phyloP scores from a whole-genome alignment of 2,113 vertebrate species.

The Globicephala melas region DNA sequence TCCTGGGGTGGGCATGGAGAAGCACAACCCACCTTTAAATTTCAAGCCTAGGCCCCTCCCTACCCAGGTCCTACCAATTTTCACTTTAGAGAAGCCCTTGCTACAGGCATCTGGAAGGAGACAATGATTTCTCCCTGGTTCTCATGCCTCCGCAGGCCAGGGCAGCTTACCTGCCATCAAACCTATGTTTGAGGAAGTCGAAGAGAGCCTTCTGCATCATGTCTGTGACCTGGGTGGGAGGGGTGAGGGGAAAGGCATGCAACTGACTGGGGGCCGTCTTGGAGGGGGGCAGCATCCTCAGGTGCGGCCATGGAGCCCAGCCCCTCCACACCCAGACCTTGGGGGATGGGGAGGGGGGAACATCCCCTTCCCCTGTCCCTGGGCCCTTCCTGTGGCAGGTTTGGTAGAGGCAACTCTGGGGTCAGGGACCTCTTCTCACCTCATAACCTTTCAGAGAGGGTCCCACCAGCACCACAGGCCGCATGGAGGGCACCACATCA shows the following conservation, averaged over 20 bases:
- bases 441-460: slow-evolving; percentile 97
- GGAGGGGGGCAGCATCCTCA: not conserved
- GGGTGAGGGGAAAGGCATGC: not conserved
- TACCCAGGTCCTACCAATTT: not conserved
- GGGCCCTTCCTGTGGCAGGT: not conserved
- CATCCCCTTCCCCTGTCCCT: not conserved
- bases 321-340: not conserved
- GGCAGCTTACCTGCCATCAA: slow-evolving; percentile 92
- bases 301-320: not conserved
- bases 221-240: slow-evolving; percentile 89
- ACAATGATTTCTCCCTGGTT: not conserved
- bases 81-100: not conserved
- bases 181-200: slow-evolving; percentile 97
- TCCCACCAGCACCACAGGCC: slow-evolving; percentile 96
- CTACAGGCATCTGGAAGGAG: not conserved
- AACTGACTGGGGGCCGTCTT: not conserved
- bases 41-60: not conserved
- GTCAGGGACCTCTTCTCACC: slow-evolving; percentile 80
- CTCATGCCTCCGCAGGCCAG: not conserved
- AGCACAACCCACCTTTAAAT: not conserved
- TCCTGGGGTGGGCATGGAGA: slow-evolving; percentile 79
- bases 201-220: slow-evolving; percentile 99
- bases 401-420: not conserved
- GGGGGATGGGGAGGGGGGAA: not conserved
- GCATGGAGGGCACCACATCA: slow-evolving; percentile 97